Base-by-base conservation (phyloP, 2,888 invertebrate genomes). In the Mimas tiliae region DNA sequence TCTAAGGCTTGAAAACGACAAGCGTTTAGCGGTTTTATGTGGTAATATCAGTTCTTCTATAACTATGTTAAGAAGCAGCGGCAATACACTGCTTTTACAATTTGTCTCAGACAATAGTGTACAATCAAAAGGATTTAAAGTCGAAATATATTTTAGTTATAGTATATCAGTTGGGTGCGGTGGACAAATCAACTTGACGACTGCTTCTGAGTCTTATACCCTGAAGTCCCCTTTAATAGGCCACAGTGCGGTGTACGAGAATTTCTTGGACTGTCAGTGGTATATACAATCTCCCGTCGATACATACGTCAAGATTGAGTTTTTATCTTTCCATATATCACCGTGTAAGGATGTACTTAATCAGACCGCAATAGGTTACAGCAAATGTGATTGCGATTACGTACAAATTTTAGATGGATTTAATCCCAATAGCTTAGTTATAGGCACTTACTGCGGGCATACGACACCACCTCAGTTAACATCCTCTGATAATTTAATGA, bases 241-340 rank as follows among this genome's bases (percentile, higher is more conserved):
- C 50, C 76, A 77, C 27, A 85, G 85, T 27, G 88, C 94, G 0
- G 84, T 85, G 1, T 96, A 97, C 79, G 96, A 96, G 71, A 85
- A 94, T 50, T 90, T 94, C 72, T 90, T 97, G 74, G 96, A 97
- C 74, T 98, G 98, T 80, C 92, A 95, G 63, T 98, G 98, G 97
- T 85, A 88, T 6, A 90, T 98, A 51, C 88, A 83, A 63, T 96
- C 95, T 0, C 93, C 95, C 0, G 78, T 79, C 0, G 95, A 95
- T 65, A 94, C 95, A 71, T 90, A 95, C 7, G 90, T 98, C 1
- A 93, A 94, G 77, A 83, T 98, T 0, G 92, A 94, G 66, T 93
- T 96, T 63, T 86, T 85, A 34, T 85, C 90, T 12, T 88, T 96
- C 62, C 94, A 95, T 74, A 76, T 96, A 47, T 89, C 94, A n/a